Conservation (phyloP, 2,113 vertebrate species). For the Acanthochromis polyacanthus region DNA sequence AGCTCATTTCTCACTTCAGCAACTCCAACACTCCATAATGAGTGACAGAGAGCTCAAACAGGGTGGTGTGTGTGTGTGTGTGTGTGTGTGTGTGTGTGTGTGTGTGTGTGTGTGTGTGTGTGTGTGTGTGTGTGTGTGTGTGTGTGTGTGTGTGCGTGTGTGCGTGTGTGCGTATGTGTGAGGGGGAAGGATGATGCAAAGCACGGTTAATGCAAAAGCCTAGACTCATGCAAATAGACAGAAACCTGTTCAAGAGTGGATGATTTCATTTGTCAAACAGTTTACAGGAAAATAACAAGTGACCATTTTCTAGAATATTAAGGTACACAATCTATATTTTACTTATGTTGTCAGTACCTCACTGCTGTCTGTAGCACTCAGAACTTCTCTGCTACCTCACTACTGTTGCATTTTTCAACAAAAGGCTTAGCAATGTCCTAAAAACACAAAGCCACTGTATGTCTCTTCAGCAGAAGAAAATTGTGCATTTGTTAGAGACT, state of each 20-base stretch:
- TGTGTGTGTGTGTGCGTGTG: background rate
- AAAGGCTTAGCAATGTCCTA: no score
- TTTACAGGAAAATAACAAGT: background rate
- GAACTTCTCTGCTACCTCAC: no score
- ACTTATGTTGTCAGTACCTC: no score
- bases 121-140: background rate
- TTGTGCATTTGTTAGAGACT: no score
- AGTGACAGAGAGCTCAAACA: conserved; percentile 67
- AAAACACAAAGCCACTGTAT: no score
- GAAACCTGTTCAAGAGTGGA: conserved; percentile 15
- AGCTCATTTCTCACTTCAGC: conserved; percentile 95
- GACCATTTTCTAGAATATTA: no score
- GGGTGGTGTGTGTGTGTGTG: background rate
- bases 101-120: background rate
- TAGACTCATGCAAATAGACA: conserved; percentile 60
- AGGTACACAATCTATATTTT: no score
- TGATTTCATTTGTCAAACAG: conserved; percentile 1
- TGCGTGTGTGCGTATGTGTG: background rate
- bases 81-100: background rate
- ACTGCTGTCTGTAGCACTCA: no score
- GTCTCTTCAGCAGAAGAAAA: no score
- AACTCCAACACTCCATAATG: conserved; percentile 95
- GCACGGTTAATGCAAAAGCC: conserved; percentile 10
- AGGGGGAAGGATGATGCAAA: conserved; percentile 47
- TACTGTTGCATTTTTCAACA: no score